phyloP scores from a whole-genome alignment of 2,113 vertebrate genomes.

The Platichthys stellatus region DNA sequence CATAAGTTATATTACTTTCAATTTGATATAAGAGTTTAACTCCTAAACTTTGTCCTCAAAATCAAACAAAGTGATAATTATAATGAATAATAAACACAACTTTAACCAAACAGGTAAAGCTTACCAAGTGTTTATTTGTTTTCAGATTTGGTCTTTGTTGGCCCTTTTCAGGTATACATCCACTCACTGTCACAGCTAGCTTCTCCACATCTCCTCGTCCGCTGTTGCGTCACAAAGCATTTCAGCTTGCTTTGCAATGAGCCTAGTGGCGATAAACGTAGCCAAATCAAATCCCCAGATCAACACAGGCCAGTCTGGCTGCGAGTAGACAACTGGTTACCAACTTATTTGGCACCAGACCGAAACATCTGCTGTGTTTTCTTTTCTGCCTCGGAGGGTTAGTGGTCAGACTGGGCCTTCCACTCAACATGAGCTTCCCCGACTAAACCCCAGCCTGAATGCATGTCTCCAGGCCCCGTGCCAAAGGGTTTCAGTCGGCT shows the following conservation, averaged over 20 bases:
- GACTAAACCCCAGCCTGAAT: constrained; percentile 19
- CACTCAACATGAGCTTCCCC: constrained; percentile 31
- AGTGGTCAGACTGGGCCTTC: constrained; percentile 40
- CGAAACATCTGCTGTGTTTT: constrained; percentile 65
- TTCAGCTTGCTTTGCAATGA: constrained; percentile 43
- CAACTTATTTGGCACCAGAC: constrained; percentile 53
- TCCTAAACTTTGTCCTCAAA: background rate
- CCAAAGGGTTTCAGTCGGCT: constrained; percentile 13
- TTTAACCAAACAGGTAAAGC: background rate
- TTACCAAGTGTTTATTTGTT: background rate
- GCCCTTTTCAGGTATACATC: background rate
- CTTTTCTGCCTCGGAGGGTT: constrained; percentile 46
- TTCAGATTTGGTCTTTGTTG: constrained; percentile 8
- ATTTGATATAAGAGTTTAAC: background rate
- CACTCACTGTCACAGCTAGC: background rate
- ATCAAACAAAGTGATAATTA: background rate
- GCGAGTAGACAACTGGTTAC: constrained; percentile 43
- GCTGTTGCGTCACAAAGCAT: background rate
- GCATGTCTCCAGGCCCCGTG: constrained; percentile 24
- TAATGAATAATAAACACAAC: background rate
- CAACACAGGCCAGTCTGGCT: constrained; percentile 34
- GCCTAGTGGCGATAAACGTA: constrained; percentile 28
- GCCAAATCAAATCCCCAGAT: constrained; percentile 19
- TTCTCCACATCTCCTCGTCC: background rate
- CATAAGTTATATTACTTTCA: background rate